Evolutionary conservation across 2,113 vertebrate genomes (phyloP).

Genomic region (Struthidea cinerea): DNA sequence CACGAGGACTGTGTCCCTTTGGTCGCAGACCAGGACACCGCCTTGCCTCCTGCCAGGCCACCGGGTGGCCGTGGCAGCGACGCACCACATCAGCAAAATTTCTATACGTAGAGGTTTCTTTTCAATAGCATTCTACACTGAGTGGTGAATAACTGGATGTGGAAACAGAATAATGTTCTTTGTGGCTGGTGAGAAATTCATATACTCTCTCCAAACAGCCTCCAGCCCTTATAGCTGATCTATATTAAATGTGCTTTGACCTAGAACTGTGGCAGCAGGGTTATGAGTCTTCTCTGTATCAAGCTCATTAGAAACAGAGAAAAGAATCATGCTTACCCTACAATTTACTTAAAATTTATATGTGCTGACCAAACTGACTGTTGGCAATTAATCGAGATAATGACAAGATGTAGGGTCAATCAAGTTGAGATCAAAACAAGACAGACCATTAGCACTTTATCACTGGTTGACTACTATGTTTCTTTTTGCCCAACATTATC

Average conservation of each 20-base stretch:
- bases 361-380: not conserved
- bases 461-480: not conserved
- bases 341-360: not conserved
- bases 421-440: not conserved
- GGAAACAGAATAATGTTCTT: not conserved
- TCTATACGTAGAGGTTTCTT: not conserved
- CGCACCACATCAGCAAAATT: not conserved
- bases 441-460: not conserved
- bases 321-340: not conserved
- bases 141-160: not conserved
- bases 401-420: not conserved
- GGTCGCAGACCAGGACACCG: too few relatives aligned
- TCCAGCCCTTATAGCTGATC: not conserved
- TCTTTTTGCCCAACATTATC: not conserved
- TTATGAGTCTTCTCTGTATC: not conserved
- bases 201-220: not conserved
- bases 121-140: not conserved
- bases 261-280: not conserved
- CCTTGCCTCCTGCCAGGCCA: too few relatives aligned
- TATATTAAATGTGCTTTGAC: not conserved
- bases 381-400: not conserved
- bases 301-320: not conserved
- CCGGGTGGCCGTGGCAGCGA: too few relatives aligned
- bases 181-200: not conserved
- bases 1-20: too few relatives aligned